Evolutionary conservation across 2,797 vertebrate species (phyloP), one percentile per base, ranked within the genome.

Genomic region (Pangasius macronema): DNA sequence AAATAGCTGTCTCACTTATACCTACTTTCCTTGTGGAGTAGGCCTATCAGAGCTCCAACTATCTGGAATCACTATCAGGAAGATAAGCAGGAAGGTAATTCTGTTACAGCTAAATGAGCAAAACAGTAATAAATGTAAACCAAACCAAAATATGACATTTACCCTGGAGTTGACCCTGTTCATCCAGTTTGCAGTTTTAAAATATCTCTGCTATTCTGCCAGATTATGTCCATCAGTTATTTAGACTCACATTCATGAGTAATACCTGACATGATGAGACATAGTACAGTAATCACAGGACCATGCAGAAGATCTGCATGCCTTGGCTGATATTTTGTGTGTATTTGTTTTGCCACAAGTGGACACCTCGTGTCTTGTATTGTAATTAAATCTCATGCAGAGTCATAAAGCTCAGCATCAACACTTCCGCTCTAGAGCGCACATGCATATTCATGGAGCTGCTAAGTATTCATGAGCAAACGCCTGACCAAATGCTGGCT

Each of bases 381-480:
- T 92, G 93, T 95, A 92, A 95, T 94, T 93, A 94, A 91, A 91
- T 93, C 90, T 89, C 82, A 88, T 83, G 83, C 85, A 88, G 82
- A 92, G 93, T 94, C 93, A 93, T 95, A 95, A 95, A 95, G 95
- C 94, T 93, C 91, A 87, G 90, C 82, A 89, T 89, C 92, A 91
- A 93, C 92, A 91, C 92, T 87, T 82, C 89, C 76, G 89, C 90
- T 91, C 87, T 84, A 33, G 89, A 88, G 63, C 89, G 53, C 88
- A 92, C 81, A 95, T 96, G 94, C 93, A 96, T 96, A 96, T 96
- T 96, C 94, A 95, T 95, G 93, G 36, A 20, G 83, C 0, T 24
- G 53, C 90, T 95, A 93, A 93, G 94, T 95, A 96, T 96, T 95
- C 94, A 95, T 95, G 94, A 95, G 93, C 90, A 94, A 93, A 93